Percentiles rank a stretch among this genome's conserved stretches.
phyloP scores from a whole-genome alignment of 2,113 vertebrate genomes.

The Montifringilla adamsi region DNA sequence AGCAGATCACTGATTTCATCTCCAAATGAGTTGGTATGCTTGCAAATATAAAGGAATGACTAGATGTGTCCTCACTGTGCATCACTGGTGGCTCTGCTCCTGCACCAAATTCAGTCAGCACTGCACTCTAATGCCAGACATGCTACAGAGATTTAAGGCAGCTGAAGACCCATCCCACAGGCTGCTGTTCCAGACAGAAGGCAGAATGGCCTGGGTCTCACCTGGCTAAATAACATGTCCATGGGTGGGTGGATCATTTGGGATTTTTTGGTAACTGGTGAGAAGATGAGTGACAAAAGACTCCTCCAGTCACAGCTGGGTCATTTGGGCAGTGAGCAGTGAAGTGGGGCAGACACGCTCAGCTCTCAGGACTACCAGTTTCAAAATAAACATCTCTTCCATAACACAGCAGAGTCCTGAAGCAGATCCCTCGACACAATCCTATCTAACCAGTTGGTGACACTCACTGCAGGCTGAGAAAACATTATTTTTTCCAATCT shows the following conservation, averaged over 20 bases:
- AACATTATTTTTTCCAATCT: not conserved
- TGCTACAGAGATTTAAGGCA: not conserved
- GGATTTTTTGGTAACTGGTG: not conserved
- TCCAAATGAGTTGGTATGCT: rapidly evolving
- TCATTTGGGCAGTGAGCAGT: not conserved
- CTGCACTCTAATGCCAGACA: not conserved
- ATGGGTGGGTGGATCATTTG: not conserved
- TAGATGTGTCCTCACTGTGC: not conserved
- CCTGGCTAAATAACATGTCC: not conserved
- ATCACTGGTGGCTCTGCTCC: not conserved
- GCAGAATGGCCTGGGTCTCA: not conserved
- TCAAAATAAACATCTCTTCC: not conserved
- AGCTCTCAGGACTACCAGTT: not conserved
- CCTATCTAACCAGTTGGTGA: not conserved
- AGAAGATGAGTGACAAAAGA: not conserved
- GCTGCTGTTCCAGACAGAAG: not conserved
- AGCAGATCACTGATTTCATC: not conserved
- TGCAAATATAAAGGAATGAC: not conserved
- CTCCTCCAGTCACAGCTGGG: rapidly evolving
- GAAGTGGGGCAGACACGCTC: not conserved
- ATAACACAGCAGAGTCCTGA: not conserved
- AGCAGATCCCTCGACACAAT: not conserved
- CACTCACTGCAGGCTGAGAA: not conserved
- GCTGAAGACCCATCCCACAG: not conserved
- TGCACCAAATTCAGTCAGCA: not conserved